Evolutionary conservation across 1,140 invertebrate species (phyloP).

Genomic region (Pseudomyrmex dendroicus): DNA sequence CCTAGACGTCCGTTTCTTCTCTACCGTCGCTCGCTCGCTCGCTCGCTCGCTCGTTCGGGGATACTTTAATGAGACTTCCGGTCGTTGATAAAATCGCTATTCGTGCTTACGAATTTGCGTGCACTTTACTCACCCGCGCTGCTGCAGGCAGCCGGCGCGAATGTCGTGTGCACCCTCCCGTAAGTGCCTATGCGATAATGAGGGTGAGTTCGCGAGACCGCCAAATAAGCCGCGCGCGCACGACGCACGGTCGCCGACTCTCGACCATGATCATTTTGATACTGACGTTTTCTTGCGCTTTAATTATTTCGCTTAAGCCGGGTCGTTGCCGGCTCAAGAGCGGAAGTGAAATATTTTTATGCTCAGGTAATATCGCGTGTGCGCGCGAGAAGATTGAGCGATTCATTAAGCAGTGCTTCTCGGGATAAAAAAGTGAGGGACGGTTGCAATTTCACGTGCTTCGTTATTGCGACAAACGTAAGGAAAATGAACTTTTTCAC

Average conservation of each 20-base stretch:
- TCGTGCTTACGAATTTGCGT: conserved; percentile 60
- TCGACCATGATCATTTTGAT: conserved; percentile 54
- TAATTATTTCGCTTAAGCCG: conserved; percentile 32
- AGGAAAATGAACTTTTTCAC: neutral
- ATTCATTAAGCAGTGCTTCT: conserved; percentile 46
- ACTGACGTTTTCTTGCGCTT: conserved; percentile 56
- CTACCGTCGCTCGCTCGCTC: conserved; percentile 44
- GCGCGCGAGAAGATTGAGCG: conserved; percentile 46
- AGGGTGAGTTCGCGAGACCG: conserved; percentile 43
- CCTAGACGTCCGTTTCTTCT: conserved; percentile 8
- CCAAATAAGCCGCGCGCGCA: conserved; percentile 23
- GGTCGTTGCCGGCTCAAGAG: conserved; percentile 7
- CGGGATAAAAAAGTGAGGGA: conserved; percentile 8
- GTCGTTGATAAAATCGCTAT: conserved; percentile 53
- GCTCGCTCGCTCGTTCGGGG: conserved; percentile 49
- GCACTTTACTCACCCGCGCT: conserved; percentile 48
- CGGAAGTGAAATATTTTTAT: conserved; percentile 57
- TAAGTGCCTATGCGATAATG: conserved; percentile 52
- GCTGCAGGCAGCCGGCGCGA: neutral
- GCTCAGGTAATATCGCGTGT: conserved; percentile 58
- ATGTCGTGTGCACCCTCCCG: conserved; percentile 41
- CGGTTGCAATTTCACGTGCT: conserved; percentile 1
- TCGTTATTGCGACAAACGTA: neutral
- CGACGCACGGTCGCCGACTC: conserved; percentile 1
- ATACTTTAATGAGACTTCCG: conserved; percentile 59